A percentile compares a stretch with the other conserved stretches of the same genome.
Conservation (phyloP, 2,113 vertebrate species). For the Eurypyga helias region DNA sequence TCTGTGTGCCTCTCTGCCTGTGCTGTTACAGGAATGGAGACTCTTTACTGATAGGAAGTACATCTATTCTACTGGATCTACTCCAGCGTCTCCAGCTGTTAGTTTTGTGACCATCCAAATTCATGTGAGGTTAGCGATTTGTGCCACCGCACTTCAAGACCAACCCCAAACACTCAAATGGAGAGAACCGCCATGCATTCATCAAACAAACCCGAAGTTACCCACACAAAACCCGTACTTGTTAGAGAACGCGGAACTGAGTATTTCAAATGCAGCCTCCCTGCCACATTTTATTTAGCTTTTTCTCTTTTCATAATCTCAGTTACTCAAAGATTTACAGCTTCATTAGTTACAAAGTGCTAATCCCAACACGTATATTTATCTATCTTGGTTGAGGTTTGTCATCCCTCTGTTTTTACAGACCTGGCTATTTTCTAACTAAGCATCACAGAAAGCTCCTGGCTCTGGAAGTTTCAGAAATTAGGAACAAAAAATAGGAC, state of each 20-base stretch:
- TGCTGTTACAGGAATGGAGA: not conserved
- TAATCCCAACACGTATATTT: not conserved
- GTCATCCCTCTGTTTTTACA: not conserved
- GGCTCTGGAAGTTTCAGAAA: not conserved
- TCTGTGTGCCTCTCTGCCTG: not conserved
- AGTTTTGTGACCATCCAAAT: not conserved
- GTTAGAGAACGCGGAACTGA: not conserved
- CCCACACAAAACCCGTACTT: not conserved
- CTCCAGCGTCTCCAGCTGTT: not conserved
- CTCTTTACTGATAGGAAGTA: conserved; percentile 19
- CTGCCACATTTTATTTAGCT: not conserved
- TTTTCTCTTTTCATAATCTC: not conserved
- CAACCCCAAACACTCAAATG: not conserved
- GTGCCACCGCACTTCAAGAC: not conserved
- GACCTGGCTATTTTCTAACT: not conserved
- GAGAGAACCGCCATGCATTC: not conserved
- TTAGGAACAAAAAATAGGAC: not conserved
- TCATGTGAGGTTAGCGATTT: not conserved
- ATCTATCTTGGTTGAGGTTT: not conserved
- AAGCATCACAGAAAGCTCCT: not conserved
- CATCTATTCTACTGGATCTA: conserved; percentile 30
- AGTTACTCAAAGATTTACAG: not conserved
- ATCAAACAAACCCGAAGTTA: not conserved
- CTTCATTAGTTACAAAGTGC: not conserved
- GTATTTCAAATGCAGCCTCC: not conserved